phyloP scores from a whole-genome alignment of 2,113 vertebrate species.

The Clarias batrachus region DNA sequence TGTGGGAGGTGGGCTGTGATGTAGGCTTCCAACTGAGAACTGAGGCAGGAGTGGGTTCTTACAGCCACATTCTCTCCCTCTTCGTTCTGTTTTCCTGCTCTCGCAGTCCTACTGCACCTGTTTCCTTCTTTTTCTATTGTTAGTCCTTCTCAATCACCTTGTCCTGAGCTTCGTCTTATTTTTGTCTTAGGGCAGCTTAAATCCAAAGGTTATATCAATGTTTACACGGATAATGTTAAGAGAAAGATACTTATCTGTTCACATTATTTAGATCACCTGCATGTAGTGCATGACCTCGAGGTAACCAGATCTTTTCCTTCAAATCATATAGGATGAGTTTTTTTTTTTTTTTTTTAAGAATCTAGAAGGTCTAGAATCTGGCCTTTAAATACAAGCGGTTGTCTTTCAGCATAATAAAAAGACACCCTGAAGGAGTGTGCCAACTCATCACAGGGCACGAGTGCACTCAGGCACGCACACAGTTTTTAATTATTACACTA shows the following conservation, averaged over 20 bases:
- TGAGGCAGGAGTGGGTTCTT: constrained; percentile 52
- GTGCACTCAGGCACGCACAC: background rate
- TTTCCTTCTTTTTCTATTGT: background rate
- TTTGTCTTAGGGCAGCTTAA: background rate
- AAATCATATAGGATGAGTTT: background rate
- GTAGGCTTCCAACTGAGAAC: constrained; percentile 42
- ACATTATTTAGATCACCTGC: background rate
- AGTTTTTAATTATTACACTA: background rate
- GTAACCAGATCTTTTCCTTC: background rate
- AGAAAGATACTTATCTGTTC: background rate
- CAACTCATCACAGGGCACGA: too few relatives aligned
- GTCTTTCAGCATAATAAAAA: background rate
- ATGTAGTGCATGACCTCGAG: background rate
- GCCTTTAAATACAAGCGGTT: background rate
- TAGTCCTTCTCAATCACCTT: constrained; percentile 14
- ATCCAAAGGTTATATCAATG: background rate
- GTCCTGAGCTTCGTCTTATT: background rate
- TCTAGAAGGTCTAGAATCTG: too few relatives aligned
- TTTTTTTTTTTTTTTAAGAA: background rate
- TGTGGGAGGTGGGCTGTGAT: constrained; percentile 53
- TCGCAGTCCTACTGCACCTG: background rate
- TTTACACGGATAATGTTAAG: background rate
- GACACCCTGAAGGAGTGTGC: too few relatives aligned
- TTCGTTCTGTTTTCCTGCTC: constrained; percentile 19
- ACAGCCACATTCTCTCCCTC: constrained; percentile 31